Base-by-base conservation (phyloP, 2,888 invertebrate species). In the Proisotoma minuta region DNA sequence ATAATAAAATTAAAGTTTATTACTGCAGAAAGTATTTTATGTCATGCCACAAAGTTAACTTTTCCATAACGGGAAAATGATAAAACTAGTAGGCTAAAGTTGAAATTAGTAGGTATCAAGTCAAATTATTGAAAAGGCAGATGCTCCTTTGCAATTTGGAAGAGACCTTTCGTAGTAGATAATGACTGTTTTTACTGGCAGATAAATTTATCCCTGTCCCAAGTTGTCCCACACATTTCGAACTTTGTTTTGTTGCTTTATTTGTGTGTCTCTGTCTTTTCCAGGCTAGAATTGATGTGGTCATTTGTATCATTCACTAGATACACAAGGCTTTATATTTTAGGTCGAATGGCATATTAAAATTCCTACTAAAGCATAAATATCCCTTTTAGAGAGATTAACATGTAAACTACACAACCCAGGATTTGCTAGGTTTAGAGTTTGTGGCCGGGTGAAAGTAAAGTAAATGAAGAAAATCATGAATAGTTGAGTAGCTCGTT, bases 1-100 rank as follows among this genome's bases (percentile, higher is more conserved):
- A 20, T 43, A 43, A 43, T 43, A 43, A 43, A 43, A 43, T 5
- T 43, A 43, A 43, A 12, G 20, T 43, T 43, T 43, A 43, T 43
- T n/a, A 20, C 18, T 43, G 18, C 20, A 43, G 43, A 43, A 43
- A 43, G 43, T 43, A n/a, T 15, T 8, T 34, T 34, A n/a, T 15
- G 20, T 43, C 18, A n/a, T 15, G 18, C 5, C 5, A 12, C 5
- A 43, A n/a, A n/a, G 20, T n/a, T 18, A 5, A 18, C 8, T 43
- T 43, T 43, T 18, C 43, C 43, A 43, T 18, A 43, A 43, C 10
- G 5, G 43, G 43, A 43, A 5, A n/a, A 5, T 43, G 18, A 43
- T 18, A 18, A 5, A 43, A 43, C 18, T 20, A 43, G 4, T 15
- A 20, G 18, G 43, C 15, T 5, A 4, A n/a, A 5, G 43, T 18